phyloP scores from a whole-genome alignment of 1,140 invertebrate genomes.

The Ruditapes philippinarum region DNA sequence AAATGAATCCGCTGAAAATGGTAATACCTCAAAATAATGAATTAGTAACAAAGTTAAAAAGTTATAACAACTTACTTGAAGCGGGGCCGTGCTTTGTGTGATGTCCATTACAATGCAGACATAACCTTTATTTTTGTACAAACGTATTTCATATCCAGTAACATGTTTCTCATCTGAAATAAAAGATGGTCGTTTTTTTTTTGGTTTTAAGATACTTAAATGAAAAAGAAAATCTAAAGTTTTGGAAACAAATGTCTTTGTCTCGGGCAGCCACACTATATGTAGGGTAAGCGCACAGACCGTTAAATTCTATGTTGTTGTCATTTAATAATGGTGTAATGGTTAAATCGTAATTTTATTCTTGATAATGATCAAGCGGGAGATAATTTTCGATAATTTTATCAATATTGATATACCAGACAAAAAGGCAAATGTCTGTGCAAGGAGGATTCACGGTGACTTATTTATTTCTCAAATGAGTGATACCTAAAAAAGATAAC shows the following conservation, averaged over 20 bases:
- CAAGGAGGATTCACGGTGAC: too few species aligned
- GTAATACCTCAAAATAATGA: too few species aligned
- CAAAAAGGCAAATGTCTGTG: neutral
- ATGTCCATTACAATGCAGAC: conserved; percentile 12
- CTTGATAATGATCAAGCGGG: too few species aligned
- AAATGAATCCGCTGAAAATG: too few species aligned
- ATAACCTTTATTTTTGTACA: neutral
- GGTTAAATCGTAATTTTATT: neutral
- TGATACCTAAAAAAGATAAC: neutral
- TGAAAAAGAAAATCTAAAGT: neutral
- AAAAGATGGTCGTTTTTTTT: neutral
- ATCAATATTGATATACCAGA: neutral
- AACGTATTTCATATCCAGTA: neutral
- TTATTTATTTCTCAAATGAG: too few species aligned
- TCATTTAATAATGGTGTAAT: neutral
- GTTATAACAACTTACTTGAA: too few species aligned
- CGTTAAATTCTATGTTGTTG: too few species aligned
- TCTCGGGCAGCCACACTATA: too few species aligned
- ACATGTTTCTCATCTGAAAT: neutral
- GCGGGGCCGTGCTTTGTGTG: neutral
- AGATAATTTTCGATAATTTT: neutral
- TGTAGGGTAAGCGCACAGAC: too few species aligned
- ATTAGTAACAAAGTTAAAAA: too few species aligned
- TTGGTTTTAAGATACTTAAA: neutral
- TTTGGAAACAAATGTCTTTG: neutral